Evolutionary conservation across 1,140 invertebrate species (phyloP).

Genomic region (Elymnias hypermnestra): DNA sequence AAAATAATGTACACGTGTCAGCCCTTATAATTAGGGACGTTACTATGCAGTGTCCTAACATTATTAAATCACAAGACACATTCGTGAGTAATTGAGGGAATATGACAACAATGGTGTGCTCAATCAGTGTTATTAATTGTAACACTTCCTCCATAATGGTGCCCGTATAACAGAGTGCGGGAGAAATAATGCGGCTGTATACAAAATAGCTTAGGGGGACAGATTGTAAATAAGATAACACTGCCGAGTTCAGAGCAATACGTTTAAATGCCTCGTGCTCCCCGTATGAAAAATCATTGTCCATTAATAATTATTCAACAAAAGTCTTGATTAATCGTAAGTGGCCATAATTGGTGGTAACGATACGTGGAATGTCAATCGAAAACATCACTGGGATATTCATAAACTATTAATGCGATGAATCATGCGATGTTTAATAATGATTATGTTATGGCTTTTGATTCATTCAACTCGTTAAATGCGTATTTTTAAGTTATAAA

Average conservation of each 20-base stretch:
- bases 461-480: not conserved
- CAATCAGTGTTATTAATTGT: conserved; percentile 53
- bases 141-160: conserved; percentile 31
- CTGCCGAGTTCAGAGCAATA: conserved; percentile 13
- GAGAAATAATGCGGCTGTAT: not conserved
- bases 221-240: conserved; percentile 24
- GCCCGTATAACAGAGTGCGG: conserved; percentile 28
- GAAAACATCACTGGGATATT: conserved; percentile 12
- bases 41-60: too few relatives aligned
- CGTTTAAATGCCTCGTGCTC: not conserved
- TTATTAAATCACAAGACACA: conserved; percentile 27
- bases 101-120: conserved; percentile 37
- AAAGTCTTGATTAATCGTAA: conserved; percentile 38
- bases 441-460: conserved; percentile 3
- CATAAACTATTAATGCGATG: conserved; percentile 10
- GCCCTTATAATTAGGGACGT: too few relatives aligned
- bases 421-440: conserved; percentile 1
- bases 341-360: conserved; percentile 35
- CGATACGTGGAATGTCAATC: conserved; percentile 26
- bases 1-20: too few relatives aligned
- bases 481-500: not conserved
- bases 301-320: conserved; percentile 31
- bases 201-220: not conserved
- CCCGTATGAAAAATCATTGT: conserved; percentile 27
- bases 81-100: conserved; percentile 30